Evolutionary conservation across 2,113 vertebrate species (phyloP), one percentile per base, ranked within the genome.

Genomic region (Scytalopus superciliaris): DNA sequence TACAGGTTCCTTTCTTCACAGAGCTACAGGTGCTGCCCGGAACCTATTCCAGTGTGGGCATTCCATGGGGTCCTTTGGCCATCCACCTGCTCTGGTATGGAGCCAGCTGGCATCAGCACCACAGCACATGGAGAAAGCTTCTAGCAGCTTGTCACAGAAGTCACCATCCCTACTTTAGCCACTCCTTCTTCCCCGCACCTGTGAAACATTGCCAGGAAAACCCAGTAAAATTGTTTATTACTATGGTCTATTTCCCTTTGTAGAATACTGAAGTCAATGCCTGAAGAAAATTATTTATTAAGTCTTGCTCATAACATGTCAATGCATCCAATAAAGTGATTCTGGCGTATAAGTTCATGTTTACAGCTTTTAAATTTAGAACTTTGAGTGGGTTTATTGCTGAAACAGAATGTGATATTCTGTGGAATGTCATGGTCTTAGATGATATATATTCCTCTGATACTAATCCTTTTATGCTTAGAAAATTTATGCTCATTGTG

Each of bases 51-150:
- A 40, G 13, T 16, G 19, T 12, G 16, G 49, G 5, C 7, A 31
- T 14, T 63, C 19, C 39, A 42, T 5, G 8, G 39, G 12, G 18
- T 40, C 27, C 28, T 63, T 28, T 63, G 27, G 28, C 8, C 27
- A 63, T 63, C 12, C 39, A 63, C 12, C 39, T 63, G 39, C 39
- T 42, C 39, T 30, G 28, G 27, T 19, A 31, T 63, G 14, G 3
- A 91, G 8, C 7, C 2, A 0, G 0, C 6, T 45, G 35, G 3
- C 14, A 16, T 8, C 50, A 47, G 5, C 17, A 55, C 14, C 7
- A 2, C 27, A 6, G 8, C 31, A 19, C 14, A 19, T 9, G 6
- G 5, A 4, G 2, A 6, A 66, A 67, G 12, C 27, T 49, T 56
- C 31, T 8, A 22, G 50, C 9, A 56, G 7, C 21, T 56, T 49